Conservation (phyloP, 2,113 vertebrate genomes). For the Cavia porcellus region DNA sequence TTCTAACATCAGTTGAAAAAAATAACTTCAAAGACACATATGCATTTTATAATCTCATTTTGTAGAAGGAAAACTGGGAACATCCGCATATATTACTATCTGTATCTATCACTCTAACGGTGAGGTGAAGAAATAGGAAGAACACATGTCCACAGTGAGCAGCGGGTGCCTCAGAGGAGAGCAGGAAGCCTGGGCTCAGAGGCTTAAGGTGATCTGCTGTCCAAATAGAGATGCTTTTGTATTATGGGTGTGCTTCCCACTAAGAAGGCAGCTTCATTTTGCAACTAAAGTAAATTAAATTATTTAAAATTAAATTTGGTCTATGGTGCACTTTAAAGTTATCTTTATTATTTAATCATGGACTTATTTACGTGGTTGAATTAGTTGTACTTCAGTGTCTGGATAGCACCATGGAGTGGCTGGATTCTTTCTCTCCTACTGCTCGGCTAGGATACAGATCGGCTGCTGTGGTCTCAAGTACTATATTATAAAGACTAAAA, state of each 20-base stretch:
- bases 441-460: background rate
- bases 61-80: background rate
- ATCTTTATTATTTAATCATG: background rate
- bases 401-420: background rate
- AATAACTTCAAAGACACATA: background rate
- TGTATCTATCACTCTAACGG: background rate
- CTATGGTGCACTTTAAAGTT: background rate
- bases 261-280: constrained; percentile 3
- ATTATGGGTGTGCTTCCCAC: background rate
- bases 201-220: background rate
- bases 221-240: background rate
- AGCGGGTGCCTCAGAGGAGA: background rate
- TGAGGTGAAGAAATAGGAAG: background rate
- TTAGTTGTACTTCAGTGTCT: background rate
- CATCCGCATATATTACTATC: background rate
- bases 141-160: background rate
- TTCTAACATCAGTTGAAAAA: background rate
- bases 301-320: constrained; percentile 34
- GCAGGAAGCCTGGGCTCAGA: background rate
- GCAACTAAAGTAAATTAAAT: background rate
- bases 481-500: background rate
- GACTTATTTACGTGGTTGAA: background rate
- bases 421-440: background rate
- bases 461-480: background rate
- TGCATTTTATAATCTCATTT: background rate